Percentiles rank a stretch among this genome's conserved stretches.
Evolutionary conservation across 2,113 vertebrate genomes (phyloP).

Genomic region (Speoplatyrhinus poulsoni): DNA sequence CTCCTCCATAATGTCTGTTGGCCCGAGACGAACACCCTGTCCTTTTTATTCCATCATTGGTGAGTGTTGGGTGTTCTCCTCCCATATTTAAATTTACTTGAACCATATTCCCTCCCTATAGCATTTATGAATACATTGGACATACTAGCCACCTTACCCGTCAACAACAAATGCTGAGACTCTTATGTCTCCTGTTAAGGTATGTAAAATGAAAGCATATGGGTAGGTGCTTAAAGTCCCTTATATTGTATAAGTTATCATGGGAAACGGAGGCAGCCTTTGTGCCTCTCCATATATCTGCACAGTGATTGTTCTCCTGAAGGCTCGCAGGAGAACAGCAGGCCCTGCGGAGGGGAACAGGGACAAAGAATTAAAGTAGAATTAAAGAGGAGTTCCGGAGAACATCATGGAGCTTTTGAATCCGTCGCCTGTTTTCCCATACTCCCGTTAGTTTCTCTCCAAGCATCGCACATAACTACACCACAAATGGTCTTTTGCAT

Average conservation of each 20-base stretch:
- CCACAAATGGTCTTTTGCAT: constrained; percentile 30
- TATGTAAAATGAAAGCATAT: background rate
- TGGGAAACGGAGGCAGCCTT: constrained; percentile 12
- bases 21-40: constrained; percentile 34
- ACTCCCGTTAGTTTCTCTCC: background rate
- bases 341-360: background rate
- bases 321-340: constrained; percentile 6
- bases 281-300: constrained; percentile 9
- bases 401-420: too few relatives aligned
- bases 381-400: too few relatives aligned
- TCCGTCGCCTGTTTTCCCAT: background rate
- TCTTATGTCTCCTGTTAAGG: too few relatives aligned
- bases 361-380: too few relatives aligned
- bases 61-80: constrained; percentile 10
- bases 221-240: background rate
- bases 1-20: constrained; percentile 35
- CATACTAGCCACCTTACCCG: constrained; percentile 9
- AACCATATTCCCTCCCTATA: constrained; percentile 22
- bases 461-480: constrained; percentile 30
- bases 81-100: background rate
- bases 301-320: constrained; percentile 17
- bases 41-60: constrained; percentile 37
- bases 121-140: constrained; percentile 28
- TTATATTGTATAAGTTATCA: background rate
- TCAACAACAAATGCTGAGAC: background rate